Evolutionary conservation across 2,888 invertebrate species (phyloP), one percentile per base, ranked within the genome.

Genomic region (Cataglyphis altisquamis): DNA sequence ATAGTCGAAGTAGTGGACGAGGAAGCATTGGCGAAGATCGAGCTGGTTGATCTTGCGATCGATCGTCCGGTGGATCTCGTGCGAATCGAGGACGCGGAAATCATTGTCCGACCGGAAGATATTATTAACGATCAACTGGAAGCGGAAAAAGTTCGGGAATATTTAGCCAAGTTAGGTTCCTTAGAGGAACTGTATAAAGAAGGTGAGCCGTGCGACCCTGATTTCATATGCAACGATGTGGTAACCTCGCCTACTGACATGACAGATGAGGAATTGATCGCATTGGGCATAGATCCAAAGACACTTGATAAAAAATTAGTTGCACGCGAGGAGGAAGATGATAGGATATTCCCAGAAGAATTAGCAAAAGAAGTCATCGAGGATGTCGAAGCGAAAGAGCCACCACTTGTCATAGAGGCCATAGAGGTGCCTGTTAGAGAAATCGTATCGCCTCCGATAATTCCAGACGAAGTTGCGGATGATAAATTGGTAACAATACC

Each of bases 211-310:
- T 92, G 91, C 41, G 72, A 86, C 0, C 68, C 86, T 2, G 88
- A 85, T 18, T 87, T 86, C 63, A 15, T 66, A 6, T 91, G 90
- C 86, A 87, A 90, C 21, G 91, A 90, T 12, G 32, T 81, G 15
- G 86, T 88, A 18, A 32, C 86, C n/a, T 82, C 89, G 8, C 86
- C 80, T 15, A 84, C 68, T 4, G 88, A 86, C 1, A 25, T 86
- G 25, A 87, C 85, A 1, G 81, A 87, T 4, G 89, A 89, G 10
- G 86, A 89, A 25, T 9, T 67, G 63, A 45, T n/a, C 0, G 75
- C 67, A 29, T 55, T 87, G 62, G 41, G 29, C 10, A 1, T 62
- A 15, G 6, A 62, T 21, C 36, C 52, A 10, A 52, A 45, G 4
- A 12, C 68, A 67, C 15, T 3, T 52, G 32, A 29, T 55, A 15